Evolutionary conservation across 2,797 vertebrate species (phyloP).

Genomic region (Mus spretus): DNA sequence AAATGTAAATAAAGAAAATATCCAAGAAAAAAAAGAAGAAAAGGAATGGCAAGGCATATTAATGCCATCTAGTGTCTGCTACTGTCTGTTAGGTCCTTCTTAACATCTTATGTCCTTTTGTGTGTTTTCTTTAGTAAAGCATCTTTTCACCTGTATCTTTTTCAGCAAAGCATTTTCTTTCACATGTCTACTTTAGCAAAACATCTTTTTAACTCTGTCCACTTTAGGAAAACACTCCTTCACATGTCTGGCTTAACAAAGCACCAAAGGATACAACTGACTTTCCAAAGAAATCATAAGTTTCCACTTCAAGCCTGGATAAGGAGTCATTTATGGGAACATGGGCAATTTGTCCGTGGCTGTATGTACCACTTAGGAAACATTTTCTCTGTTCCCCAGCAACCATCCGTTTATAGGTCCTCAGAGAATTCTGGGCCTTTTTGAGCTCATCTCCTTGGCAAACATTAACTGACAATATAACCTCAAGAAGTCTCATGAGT

Average conservation of each 20-base stretch:
- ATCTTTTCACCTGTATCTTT: too few relatives aligned
- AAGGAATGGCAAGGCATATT: background rate
- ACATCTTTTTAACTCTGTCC: background rate
- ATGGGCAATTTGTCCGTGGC: too few relatives aligned
- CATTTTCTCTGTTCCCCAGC: background rate
- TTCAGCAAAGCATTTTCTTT: too few relatives aligned
- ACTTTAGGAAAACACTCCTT: background rate
- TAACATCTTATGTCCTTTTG: background rate
- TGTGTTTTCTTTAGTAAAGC: background rate
- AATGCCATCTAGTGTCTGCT: background rate
- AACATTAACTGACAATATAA: background rate
- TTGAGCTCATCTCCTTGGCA: background rate
- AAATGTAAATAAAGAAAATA: too few relatives aligned
- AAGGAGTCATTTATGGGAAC: background rate
- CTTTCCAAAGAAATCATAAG: background rate
- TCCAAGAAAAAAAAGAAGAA: too few relatives aligned
- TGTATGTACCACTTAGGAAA: background rate
- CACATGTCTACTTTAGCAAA: too few relatives aligned
- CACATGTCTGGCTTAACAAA: background rate
- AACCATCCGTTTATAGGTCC: background rate
- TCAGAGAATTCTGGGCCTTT: background rate
- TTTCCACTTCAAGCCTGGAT: background rate
- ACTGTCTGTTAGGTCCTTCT: background rate
- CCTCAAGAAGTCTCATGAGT: background rate
- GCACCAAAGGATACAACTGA: background rate